A percentile compares a stretch with the other conserved stretches of the same genome.
phyloP scores from a whole-genome alignment of 2,888 invertebrate species.

The Yponomeuta evonymella region DNA sequence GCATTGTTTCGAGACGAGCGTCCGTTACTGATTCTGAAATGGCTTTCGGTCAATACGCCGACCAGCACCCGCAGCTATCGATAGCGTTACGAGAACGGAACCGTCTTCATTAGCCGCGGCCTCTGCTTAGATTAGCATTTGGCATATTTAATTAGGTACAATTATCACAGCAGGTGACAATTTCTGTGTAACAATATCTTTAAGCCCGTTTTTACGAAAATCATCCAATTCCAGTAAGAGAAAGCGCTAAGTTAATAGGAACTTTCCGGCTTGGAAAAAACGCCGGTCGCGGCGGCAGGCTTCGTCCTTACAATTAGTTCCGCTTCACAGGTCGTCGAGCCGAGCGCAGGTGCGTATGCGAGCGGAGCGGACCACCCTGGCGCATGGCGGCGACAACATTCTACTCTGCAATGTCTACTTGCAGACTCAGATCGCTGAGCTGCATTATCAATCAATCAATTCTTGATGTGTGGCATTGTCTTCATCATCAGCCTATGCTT shows the following conservation, averaged over 20 bases:
- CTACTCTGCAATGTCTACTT: no score
- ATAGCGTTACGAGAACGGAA: not conserved
- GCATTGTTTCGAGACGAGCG: conserved; percentile 35
- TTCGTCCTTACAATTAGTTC: conserved; percentile 22
- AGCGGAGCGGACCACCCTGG: not conserved
- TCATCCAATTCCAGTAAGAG: not conserved
- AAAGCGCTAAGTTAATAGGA: not conserved
- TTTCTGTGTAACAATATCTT: not conserved
- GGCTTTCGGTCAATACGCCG: conserved; percentile 15
- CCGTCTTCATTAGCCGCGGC: not conserved
- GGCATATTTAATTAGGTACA: conserved; percentile 7
- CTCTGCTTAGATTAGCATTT: not conserved
- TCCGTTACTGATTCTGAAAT: conserved; percentile 21
- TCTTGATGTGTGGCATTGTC: no score
- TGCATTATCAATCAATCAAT: no score
- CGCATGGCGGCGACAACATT: no score
- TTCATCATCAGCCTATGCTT: no score
- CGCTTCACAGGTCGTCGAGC: conserved; percentile 22
- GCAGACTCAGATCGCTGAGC: no score
- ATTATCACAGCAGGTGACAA: conserved; percentile 8
- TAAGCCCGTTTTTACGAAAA: not conserved
- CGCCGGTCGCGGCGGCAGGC: not conserved
- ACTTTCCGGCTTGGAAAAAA: not conserved
- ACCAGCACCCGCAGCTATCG: conserved; percentile 18
- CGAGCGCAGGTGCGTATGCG: not conserved